phyloP scores from a whole-genome alignment of 2,888 invertebrate species.

The Tridacna gigas region DNA sequence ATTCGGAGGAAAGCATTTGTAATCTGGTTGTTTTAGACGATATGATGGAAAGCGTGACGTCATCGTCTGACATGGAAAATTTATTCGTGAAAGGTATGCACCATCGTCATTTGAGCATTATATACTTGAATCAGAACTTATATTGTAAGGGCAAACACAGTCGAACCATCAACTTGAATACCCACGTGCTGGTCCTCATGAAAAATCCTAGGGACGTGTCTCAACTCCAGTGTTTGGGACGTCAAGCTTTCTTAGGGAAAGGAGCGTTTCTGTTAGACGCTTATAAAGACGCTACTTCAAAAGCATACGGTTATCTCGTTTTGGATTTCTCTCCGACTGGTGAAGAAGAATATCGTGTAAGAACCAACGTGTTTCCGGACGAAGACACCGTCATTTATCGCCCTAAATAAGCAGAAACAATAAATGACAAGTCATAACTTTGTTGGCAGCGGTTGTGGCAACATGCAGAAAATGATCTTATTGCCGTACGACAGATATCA shows the following conservation, averaged over 20 bases:
- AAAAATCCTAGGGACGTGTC: slow-evolving; percentile 56
- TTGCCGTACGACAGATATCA: slow-evolving; percentile 38
- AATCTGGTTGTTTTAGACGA: slow-evolving; percentile 48
- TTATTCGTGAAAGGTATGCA: slow-evolving; percentile 56
- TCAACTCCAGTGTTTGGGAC: slow-evolving; percentile 48
- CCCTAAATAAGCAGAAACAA: slow-evolving; percentile 16
- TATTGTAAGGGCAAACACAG: slow-evolving; percentile 44
- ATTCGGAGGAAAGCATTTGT: slow-evolving; percentile 27
- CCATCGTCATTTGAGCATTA: slow-evolving; percentile 40
- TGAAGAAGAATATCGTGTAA: slow-evolving; percentile 44
- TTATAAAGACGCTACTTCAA: slow-evolving; percentile 48
- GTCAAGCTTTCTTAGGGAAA: slow-evolving; percentile 54
- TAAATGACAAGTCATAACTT: neutral
- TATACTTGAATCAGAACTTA: slow-evolving; percentile 55
- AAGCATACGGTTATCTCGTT: slow-evolving; percentile 55
- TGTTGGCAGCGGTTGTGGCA: neutral
- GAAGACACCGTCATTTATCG: slow-evolving; percentile 52
- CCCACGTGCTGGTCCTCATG: slow-evolving; percentile 46
- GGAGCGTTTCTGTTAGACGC: slow-evolving; percentile 38
- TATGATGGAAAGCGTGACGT: slow-evolving; percentile 47
- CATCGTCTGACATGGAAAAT: slow-evolving; percentile 51
- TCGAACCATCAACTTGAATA: slow-evolving; percentile 53
- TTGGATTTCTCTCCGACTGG: slow-evolving; percentile 44
- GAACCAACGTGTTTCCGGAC: slow-evolving; percentile 40
- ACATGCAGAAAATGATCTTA: slow-evolving; percentile 49